Percentiles rank a stretch among this genome's conserved stretches.
phyloP scores from a whole-genome alignment of 2,888 invertebrate species.

The Uropetala carovei region DNA sequence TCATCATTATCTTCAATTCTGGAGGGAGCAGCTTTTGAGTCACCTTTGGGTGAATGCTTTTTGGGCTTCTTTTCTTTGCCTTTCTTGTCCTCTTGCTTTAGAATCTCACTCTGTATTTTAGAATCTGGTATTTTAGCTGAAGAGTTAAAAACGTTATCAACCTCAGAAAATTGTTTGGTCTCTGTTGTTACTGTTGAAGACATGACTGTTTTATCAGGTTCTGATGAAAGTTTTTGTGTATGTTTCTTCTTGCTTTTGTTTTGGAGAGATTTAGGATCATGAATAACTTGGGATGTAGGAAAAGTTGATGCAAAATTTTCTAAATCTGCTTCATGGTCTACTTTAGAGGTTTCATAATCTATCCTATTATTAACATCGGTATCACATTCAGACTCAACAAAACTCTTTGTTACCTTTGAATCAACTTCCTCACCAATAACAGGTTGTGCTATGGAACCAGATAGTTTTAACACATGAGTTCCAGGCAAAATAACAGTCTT shows the following conservation, averaged over 20 bases:
- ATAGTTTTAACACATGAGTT: background rate
- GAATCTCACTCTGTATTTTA: constrained; percentile 70
- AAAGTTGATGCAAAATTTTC: background rate
- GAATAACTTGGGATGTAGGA: background rate
- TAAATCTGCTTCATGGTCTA: background rate
- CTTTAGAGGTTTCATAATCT: background rate
- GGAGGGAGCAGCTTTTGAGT: constrained; percentile 67
- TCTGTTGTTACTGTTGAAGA: constrained; percentile 69
- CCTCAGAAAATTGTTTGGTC: constrained; percentile 67
- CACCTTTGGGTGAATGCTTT: constrained; percentile 60
- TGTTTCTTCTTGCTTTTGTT: background rate
- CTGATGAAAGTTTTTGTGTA: background rate
- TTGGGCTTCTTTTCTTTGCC: constrained; percentile 65
- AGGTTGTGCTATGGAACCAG: background rate
- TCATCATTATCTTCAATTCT: constrained; percentile 65
- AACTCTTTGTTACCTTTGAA: background rate
- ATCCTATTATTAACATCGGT: background rate
- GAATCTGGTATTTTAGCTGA: constrained; percentile 66
- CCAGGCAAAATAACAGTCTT: background rate
- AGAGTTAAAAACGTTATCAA: constrained; percentile 57
- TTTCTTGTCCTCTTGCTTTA: constrained; percentile 69
- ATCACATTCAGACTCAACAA: background rate
- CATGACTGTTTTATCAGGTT: constrained; percentile 4
- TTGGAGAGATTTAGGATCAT: background rate
- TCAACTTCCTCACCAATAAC: background rate